Conservation (phyloP, 2,797 vertebrate species). For the Notoglanidium macrostoma region DNA sequence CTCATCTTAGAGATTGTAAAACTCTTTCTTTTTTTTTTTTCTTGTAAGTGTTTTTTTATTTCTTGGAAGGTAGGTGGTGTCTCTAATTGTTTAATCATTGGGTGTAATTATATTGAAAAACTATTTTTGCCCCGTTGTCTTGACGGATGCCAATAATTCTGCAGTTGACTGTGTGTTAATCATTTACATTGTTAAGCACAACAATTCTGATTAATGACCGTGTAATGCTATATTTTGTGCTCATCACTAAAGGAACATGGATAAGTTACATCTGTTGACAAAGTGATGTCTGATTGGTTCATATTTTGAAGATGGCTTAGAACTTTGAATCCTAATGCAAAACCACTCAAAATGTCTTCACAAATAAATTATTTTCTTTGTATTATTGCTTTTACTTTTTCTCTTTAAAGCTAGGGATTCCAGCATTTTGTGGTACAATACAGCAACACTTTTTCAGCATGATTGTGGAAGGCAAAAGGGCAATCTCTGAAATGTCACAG, state of each 20-base stretch:
- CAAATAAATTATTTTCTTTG: background rate
- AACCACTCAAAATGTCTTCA: background rate
- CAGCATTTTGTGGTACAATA: background rate
- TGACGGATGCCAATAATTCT: background rate
- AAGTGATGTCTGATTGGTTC: background rate
- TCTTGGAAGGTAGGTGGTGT: background rate
- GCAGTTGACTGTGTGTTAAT: background rate
- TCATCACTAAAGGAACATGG: background rate
- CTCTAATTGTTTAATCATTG: background rate
- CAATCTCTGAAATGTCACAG: constrained; percentile 42
- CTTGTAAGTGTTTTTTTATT: background rate
- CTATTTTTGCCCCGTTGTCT: background rate
- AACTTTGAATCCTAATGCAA: too few species aligned
- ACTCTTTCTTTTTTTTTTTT: background rate
- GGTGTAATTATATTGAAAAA: background rate
- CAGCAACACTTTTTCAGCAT: background rate
- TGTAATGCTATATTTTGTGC: background rate
- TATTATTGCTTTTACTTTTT: background rate
- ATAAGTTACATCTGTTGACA: too few species aligned
- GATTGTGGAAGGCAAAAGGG: constrained; percentile 33
- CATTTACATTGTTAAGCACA: background rate
- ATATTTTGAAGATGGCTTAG: background rate
- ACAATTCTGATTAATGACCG: too few species aligned
- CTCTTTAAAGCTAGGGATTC: background rate
- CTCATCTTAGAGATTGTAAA: background rate